Base-by-base conservation (phyloP, 2,113 vertebrate genomes). In the Andinoacara biseriatus region DNA sequence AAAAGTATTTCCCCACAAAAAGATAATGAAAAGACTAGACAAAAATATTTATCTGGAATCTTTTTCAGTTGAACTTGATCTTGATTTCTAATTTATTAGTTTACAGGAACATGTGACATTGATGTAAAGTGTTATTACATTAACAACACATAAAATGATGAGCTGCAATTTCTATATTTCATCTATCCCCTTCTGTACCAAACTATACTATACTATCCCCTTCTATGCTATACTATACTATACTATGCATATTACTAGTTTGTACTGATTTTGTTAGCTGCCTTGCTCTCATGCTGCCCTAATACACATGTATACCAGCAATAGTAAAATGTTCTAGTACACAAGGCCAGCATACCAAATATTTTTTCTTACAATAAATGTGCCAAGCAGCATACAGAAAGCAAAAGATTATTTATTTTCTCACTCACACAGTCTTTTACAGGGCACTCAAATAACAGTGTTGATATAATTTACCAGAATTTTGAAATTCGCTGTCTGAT, bases 341-440 rank as follows among this genome's bases (percentile, higher is more conserved):
- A 56, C 60, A 74, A 77, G 15, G 31, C 52, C 24, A 78, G 52
- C 62, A n/a, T 79, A 24, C 52, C 13, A 29, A n/a, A 60, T 26
- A 35, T 6, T 60, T 52, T 76, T 20, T 54, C 56, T 15, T 26
- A 15, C 13, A 58, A 24, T 40, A 74, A 60, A 29, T 80, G 33
- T 80, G 58, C 10, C 56, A 62, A 33, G 24, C 61, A 74, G 4
- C 57, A 61, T 29, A 22, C 24, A 62, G 22, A 77, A 33, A n/a
- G 10, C 7, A 26, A 58, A 56, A 56, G 6, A 24, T 63, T 11
- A 38, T 78, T 83, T 76, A 56, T 84, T 40, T 78, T 83, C 80
- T 10, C 7, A 8, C 3, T 54, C 46, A 7, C 20, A 46, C 65
- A 52, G 7, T 54, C 67, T 72, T 72, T 33, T 54, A 52, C 46